phyloP scores from a whole-genome alignment of 2,797 vertebrate genomes.

The Sciurus vulgaris region DNA sequence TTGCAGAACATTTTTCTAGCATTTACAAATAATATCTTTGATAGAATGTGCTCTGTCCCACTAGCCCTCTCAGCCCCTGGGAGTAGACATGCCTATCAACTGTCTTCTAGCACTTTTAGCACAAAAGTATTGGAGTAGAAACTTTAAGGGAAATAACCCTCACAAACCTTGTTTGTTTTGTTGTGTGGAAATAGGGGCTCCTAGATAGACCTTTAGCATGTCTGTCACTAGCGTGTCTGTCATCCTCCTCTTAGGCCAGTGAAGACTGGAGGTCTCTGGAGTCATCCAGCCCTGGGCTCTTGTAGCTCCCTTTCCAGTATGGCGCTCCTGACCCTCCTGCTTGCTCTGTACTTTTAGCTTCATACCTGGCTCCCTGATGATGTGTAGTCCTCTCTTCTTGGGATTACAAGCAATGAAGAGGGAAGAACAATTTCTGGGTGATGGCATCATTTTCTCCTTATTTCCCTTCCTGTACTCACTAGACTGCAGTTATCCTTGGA shows the following conservation, averaged over 20 bases:
- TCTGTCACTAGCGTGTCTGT: not conserved
- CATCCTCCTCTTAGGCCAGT: not conserved
- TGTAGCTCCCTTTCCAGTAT: not conserved
- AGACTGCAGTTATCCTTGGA: not conserved
- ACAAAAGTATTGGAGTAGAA: not conserved
- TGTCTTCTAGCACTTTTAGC: constrained; percentile 8
- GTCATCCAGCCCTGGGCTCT: not conserved
- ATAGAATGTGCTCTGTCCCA: not conserved
- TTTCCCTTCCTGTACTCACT: not conserved
- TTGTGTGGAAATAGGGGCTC: not conserved
- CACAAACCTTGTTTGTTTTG: not conserved
- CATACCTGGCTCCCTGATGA: not conserved
- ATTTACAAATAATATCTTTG: constrained; percentile 6
- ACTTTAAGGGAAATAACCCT: not conserved
- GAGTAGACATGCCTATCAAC: not conserved
- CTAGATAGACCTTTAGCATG: not conserved
- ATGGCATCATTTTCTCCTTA: not conserved
- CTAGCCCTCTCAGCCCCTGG: not conserved
- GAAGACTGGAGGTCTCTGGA: not conserved
- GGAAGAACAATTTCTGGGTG: not conserved
- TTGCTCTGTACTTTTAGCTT: not conserved
- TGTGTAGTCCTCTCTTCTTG: not conserved
- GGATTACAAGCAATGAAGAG: not conserved
- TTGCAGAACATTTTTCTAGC: constrained; percentile 3
- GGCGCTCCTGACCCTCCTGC: not conserved